Conservation (phyloP, 2,888 invertebrate species). For the Tachystola acroxantha region DNA sequence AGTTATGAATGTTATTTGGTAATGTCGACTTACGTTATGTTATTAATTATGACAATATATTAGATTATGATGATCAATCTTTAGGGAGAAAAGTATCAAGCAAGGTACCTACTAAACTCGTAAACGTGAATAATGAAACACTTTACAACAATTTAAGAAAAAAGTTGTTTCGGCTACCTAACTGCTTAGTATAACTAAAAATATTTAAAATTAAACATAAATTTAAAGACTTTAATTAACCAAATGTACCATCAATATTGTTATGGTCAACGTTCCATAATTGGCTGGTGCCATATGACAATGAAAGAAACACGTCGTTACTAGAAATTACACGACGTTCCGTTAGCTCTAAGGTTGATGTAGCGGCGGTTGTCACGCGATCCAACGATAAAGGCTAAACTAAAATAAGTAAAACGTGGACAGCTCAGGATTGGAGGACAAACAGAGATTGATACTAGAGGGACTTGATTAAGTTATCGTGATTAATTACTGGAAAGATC, state of each 20-base stretch:
- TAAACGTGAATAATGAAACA: too few species aligned
- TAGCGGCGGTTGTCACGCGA: constrained; percentile 63
- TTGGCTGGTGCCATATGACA: constrained; percentile 45
- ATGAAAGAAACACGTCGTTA: constrained; percentile 70
- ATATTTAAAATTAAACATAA: too few species aligned
- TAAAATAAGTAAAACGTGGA: constrained; percentile 33
- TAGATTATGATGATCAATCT: too few species aligned
- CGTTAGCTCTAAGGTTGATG: constrained; percentile 58
- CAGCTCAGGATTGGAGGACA: constrained; percentile 20
- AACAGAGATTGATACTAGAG: constrained; percentile 28
- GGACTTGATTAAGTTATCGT: constrained; percentile 19
- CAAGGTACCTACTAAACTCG: too few species aligned
- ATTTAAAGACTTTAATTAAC: too few species aligned
- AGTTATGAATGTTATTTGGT: too few species aligned
- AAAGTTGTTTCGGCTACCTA: too few species aligned
- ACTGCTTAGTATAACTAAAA: too few species aligned
- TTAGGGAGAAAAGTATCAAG: too few species aligned
- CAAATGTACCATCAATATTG: constrained; percentile 21
- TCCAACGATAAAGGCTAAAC: constrained; percentile 50
- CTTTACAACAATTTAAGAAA: too few species aligned
- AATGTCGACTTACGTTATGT: too few species aligned
- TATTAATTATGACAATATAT: too few species aligned
- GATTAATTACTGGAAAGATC: not conserved
- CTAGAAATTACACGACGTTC: constrained; percentile 68
- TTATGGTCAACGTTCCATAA: constrained; percentile 10